Percentiles rank a stretch among this genome's conserved stretches.
phyloP scores from a whole-genome alignment of 2,113 vertebrate genomes.

The Phaethon lepturus region DNA sequence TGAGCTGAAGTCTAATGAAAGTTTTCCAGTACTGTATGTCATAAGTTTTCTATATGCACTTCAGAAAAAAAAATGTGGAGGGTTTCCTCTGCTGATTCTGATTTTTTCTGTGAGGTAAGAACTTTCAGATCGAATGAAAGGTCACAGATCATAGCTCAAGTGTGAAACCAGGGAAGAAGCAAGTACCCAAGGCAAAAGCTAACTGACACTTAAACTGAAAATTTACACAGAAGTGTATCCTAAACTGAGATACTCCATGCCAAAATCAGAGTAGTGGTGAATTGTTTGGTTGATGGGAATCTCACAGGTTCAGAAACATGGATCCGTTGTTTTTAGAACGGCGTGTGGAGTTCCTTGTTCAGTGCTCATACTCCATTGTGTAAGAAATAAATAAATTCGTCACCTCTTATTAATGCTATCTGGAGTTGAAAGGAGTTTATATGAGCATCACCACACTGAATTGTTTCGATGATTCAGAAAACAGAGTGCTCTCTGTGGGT shows the following conservation, averaged over 20 bases:
- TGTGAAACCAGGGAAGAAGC: not conserved
- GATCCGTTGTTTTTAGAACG: not conserved
- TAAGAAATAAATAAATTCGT: not conserved
- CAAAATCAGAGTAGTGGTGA: not conserved
- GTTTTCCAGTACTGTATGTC: not conserved
- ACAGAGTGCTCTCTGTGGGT: not conserved
- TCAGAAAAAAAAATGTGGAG: not conserved
- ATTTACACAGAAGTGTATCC: not conserved
- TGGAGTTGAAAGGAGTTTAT: slow-evolving; percentile 48
- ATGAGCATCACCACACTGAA: not conserved
- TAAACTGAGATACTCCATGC: not conserved
- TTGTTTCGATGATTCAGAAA: slow-evolving; percentile 23
- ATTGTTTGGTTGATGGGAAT: not conserved
- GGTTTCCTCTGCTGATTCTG: not conserved
- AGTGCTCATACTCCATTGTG: not conserved
- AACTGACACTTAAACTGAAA: not conserved
- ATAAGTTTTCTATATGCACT: not conserved
- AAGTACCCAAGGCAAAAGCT: not conserved
- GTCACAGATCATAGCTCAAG: not conserved
- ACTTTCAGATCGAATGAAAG: not conserved
- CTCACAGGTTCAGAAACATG: not conserved
- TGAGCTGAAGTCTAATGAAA: not conserved
- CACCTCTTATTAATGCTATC: slow-evolving; percentile 6
- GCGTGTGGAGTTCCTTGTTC: not conserved
- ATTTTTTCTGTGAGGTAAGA: not conserved